Base-by-base conservation (phyloP, 1,140 invertebrate genomes). In the Tetraneura akinire region DNA sequence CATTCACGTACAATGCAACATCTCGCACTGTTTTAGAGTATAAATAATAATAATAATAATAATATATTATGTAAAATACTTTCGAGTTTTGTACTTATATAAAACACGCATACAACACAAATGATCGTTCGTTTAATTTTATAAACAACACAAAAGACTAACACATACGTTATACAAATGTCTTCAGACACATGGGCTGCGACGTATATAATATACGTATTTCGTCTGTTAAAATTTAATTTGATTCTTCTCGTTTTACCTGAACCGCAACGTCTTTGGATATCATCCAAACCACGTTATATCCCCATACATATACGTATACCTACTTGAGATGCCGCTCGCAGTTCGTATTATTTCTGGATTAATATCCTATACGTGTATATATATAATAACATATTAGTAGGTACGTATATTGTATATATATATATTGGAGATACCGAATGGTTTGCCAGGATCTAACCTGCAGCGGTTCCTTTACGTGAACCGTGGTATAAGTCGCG, bases 211-310 rank as follows among this genome's bases (percentile, higher is more conserved):
- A 37, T 18, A 1, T 66, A 13, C 14, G 18, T 37, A 14, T 64
- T 37, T 64, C 37, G 60, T 21, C 0, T 23, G 32, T 42, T 70
- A 45, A 70, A 26, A 49, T 70, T 70, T 47, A 70, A 70, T 70
- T 70, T 8, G 66, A 49, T 70, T 49, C 49, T 16, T 8, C 21
- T 47, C 45, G 23, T 70, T 70, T 70, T 70, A 49, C 42, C 66
- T 70, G 66, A 26, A 70, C 14, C 16, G 11, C 66, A 14, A 70
- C 42, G 14, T 70, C 23, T 49, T 70, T 70, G 66, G 66, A 68
- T 45, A 42, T 4, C 37, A 13, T 68, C 64, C 64, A 68, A 64
- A 68, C 42, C 23, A 68, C 32, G n/a, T 10, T 47, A 47, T 47
- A 14, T n/a, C n/a, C n/a, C n/a, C n/a, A n/a, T n/a, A n/a, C n/a